A percentile compares a stretch with the other conserved stretches of the same genome.
These are phyloP conservation scores for Hydroisotoma schaefferi DNA, from an alignment of 2,888 invertebrate species.

Conservation along the genomic window DNA sequence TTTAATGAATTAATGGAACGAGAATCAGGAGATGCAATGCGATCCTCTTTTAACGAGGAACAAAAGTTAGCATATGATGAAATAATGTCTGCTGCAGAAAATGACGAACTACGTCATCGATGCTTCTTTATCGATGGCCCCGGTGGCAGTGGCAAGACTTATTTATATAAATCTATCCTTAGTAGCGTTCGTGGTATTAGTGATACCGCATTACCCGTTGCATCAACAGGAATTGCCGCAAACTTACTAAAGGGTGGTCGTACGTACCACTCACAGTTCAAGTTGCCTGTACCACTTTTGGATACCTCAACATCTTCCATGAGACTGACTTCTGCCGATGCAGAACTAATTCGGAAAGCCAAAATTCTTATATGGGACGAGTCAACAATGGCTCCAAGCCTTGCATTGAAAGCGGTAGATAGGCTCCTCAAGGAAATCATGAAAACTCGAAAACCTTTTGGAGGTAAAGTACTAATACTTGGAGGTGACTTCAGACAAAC, in stretches of 20 bases:
- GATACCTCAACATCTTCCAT: slow-evolving; percentile 14
- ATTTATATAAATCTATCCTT: slow-evolving; percentile 49
- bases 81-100: slow-evolving; percentile 1
- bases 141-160: slow-evolving; percentile 54
- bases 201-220: slow-evolving; percentile 43
- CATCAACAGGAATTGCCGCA: slow-evolving; percentile 51
- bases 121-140: slow-evolving; percentile 52
- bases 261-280: slow-evolving; percentile 51
- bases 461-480: slow-evolving; percentile 32
- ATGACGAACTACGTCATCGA: background rate
- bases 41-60: slow-evolving; percentile 8
- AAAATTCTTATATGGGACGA: slow-evolving; percentile 25
- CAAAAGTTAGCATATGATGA: slow-evolving; percentile 14
- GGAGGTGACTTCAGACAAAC: slow-evolving; percentile 43
- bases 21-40: background rate
- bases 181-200: slow-evolving; percentile 31
- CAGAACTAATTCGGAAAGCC: slow-evolving; percentile 1
- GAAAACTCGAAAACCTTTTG: slow-evolving; percentile 18
- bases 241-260: slow-evolving; percentile 50
- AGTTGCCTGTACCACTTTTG: slow-evolving; percentile 41
- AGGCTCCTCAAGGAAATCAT: slow-evolving; percentile 18
- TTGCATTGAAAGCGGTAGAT: slow-evolving; percentile 22
- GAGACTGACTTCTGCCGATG: background rate
- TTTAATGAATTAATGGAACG: background rate
- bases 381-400: slow-evolving; percentile 15